Conservation (phyloP, 30 jellyfish, hydroid and myxozoan species). For the Hydractinia echinata region DNA sequence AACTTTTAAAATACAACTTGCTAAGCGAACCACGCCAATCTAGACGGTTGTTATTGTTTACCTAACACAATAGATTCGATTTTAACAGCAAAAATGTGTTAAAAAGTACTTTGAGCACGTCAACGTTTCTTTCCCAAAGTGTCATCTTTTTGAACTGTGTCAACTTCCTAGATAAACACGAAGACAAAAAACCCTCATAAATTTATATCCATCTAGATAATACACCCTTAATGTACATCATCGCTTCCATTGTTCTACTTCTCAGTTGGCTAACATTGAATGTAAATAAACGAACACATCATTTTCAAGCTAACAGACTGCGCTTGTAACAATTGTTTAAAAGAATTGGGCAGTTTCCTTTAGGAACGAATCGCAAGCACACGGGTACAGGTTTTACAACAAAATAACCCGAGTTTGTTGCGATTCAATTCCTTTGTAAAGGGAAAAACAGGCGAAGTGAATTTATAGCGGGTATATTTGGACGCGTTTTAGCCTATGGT, state of each 20-base stretch:
- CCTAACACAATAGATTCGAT: no score
- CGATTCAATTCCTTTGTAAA: conserved; percentile 2
- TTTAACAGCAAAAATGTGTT: no score
- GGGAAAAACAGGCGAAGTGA: no score
- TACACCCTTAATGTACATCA: not conserved
- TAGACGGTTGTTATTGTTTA: no score
- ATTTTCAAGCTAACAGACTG: no score
- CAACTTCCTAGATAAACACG: conserved; percentile 14
- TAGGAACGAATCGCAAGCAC: conserved; percentile 19
- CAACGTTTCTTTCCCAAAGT: no score
- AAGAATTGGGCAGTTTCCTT: conserved; percentile 15
- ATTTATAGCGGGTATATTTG: no score
- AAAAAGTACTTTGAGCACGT: no score
- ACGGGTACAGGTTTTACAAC: not conserved
- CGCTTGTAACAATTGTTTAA: no score
- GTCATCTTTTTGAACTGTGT: not conserved
- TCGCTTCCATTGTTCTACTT: conserved; percentile 2
- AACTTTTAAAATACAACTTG: no score
- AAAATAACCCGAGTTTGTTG: conserved; percentile 15
- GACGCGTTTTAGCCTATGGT: no score
- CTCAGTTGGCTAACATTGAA: conserved; percentile 1
- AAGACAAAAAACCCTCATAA: not conserved
- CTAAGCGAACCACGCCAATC: no score
- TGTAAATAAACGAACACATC: not conserved
- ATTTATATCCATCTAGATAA: not conserved